Evolutionary conservation across 2,888 invertebrate species (phyloP), one percentile per base, ranked within the genome.

Genomic region (Ectobius pallidus): DNA sequence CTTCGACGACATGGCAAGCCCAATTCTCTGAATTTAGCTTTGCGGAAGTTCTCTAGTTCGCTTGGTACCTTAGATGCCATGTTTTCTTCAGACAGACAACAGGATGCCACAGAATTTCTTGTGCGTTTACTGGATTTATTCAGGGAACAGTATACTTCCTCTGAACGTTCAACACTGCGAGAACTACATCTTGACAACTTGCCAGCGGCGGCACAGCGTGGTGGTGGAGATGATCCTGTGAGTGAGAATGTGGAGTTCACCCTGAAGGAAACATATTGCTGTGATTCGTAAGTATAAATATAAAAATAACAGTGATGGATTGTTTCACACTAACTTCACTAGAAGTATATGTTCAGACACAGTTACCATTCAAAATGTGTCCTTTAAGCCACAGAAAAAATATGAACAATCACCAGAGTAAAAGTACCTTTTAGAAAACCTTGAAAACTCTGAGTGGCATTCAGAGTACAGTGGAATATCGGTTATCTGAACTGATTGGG

Each of bases 21-120:
- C 7, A 6, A 16, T 6, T 30, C 27, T 22, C 58, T 58, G 32
- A n/a, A 32, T 30, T 58, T 30, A 30, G 58, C 58, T n/a, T 30
- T 58, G 16, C 22, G 69, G 6, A 9, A 22, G 3, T 39, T 69
- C 39, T 69, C 58, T 3, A 22, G 42, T 14, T 55, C 67, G 27
- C 74, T 81, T 30, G 76, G 77, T 20, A 71, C 76, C 32, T 69
- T 81, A 3, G 80, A 80, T 67, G 77, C 77, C 61, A 78, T 79
- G 22, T 81, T 81, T 74, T 77, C 80, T 14, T 79, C 80, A 3
- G 78, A 80, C 71, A 77, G 79, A 0, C 81, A 81, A 70, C 81
- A 81, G 71, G 81, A 81, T 75, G 81, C 81, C 1, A 80, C 81
- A 0, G 81, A 81, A 61, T 81, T 81, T 73, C 71, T 81, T 0